phyloP scores from a whole-genome alignment of 2,113 vertebrate species.

The Sclerurus mexicanus region DNA sequence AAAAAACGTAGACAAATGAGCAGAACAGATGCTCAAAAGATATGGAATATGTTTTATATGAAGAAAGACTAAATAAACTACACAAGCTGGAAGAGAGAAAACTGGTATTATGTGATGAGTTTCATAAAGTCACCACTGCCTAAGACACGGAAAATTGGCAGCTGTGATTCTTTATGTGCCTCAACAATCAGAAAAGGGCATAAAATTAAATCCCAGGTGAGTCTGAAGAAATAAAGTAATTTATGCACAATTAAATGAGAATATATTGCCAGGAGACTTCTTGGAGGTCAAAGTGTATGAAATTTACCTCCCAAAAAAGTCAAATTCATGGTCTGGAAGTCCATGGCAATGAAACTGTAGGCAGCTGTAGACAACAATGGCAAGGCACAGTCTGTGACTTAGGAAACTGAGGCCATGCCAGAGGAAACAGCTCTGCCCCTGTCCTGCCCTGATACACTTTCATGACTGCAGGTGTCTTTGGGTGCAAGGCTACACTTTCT shows the following conservation, averaged over 20 bases:
- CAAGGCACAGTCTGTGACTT: background rate
- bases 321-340: background rate
- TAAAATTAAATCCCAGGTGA: background rate
- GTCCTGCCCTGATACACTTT: background rate
- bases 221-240: background rate
- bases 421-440: background rate
- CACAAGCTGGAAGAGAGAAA: background rate
- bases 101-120: background rate
- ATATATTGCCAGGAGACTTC: background rate
- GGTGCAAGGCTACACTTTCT: fast-evolving
- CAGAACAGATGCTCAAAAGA: background rate
- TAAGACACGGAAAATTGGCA: background rate
- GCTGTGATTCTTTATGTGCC: background rate
- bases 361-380: background rate
- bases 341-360: background rate
- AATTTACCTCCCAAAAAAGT: fast-evolving
- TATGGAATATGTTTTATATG: background rate
- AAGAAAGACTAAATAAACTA: background rate
- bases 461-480: fast-evolving
- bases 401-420: background rate
- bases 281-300: background rate
- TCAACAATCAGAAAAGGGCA: background rate
- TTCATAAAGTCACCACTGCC: background rate
- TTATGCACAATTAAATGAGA: background rate
- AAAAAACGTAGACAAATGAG: background rate